These are phyloP conservation scores for Liolophura sinensis DNA, from an alignment of 1,140 invertebrate genomes.

Conservation along the genomic window DNA sequence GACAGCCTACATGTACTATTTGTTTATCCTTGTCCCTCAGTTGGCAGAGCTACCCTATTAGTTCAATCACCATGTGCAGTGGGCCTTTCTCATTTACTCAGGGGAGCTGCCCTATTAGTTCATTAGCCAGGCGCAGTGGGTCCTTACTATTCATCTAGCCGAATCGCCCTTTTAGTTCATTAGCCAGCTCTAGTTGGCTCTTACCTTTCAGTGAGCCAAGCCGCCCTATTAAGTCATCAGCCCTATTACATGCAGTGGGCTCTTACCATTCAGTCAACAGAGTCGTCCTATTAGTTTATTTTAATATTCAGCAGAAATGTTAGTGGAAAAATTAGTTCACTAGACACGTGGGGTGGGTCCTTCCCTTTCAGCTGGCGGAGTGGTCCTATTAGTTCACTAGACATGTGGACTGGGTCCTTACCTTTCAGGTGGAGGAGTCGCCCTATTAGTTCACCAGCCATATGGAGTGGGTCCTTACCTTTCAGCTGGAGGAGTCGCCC, in stretches of 20 bases:
- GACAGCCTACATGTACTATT: too few relatives aligned
- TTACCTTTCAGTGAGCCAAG: too few relatives aligned
- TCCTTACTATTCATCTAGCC: conserved; percentile 43
- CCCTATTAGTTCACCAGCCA: conserved; percentile 64
- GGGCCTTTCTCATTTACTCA: too few relatives aligned
- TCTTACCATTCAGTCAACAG: too few relatives aligned
- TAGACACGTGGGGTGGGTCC: too few relatives aligned
- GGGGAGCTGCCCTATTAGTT: not conserved
- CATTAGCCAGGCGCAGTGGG: not conserved
- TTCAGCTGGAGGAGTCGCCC: too few relatives aligned
- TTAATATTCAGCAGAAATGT: too few relatives aligned
- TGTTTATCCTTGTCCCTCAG: too few relatives aligned
- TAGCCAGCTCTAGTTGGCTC: conserved; percentile 18
- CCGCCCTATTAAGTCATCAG: conserved; percentile 56
- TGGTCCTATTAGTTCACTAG: not conserved
- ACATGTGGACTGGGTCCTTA: conserved; percentile 9
- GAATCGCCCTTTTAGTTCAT: conserved; percentile 65
- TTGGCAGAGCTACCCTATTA: too few relatives aligned
- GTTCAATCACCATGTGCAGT: too few relatives aligned
- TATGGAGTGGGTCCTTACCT: conserved; percentile 5
- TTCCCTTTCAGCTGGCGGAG: not conserved
- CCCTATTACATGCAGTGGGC: conserved; percentile 77
- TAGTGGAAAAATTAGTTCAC: too few relatives aligned
- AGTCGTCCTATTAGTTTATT: too few relatives aligned
- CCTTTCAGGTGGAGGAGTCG: conserved; percentile 49